Evolutionary conservation across 2,888 invertebrate species (phyloP).

Genomic region (Hoplodrina blanda): DNA sequence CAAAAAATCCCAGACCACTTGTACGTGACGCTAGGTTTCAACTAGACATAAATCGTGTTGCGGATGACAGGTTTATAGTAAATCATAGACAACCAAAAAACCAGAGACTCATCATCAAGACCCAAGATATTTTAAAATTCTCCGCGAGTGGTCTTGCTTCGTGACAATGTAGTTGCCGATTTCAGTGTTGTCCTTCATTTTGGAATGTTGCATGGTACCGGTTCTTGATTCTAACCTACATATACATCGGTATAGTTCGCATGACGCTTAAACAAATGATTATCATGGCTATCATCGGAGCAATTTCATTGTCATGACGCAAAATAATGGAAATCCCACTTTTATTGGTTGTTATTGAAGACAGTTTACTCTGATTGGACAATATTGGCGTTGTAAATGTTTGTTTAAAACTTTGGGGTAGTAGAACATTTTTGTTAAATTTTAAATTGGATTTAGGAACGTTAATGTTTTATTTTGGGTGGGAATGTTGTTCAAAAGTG

Average conservation of each 20-base stretch:
- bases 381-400: conserved; percentile 8
- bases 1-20: too few species aligned
- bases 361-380: conserved; percentile 11
- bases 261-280: conserved; percentile 82
- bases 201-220: conserved; percentile 89
- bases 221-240: conserved; percentile 61
- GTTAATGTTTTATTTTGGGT: conserved; percentile 3
- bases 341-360: conserved; percentile 45
- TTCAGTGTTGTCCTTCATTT: conserved; percentile 82
- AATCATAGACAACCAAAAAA: neutral
- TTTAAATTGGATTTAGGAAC: conserved; percentile 1
- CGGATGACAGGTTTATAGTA: too few species aligned
- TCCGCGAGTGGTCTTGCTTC: conserved; percentile 86
- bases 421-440: neutral
- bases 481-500: conserved; percentile 60
- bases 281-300: conserved; percentile 89
- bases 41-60: too few species aligned
- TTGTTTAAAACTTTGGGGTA: conserved; percentile 18
- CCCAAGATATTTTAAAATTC: conserved; percentile 61
- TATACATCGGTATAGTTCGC: conserved; percentile 78
- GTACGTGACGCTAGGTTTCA: too few species aligned
- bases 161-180: conserved; percentile 91
- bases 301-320: conserved; percentile 91
- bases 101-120: conserved; percentile 67
- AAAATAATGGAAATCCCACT: conserved; percentile 84